Conservation (phyloP, 2,888 invertebrate species). For the Dolichomitus sp. region DNA sequence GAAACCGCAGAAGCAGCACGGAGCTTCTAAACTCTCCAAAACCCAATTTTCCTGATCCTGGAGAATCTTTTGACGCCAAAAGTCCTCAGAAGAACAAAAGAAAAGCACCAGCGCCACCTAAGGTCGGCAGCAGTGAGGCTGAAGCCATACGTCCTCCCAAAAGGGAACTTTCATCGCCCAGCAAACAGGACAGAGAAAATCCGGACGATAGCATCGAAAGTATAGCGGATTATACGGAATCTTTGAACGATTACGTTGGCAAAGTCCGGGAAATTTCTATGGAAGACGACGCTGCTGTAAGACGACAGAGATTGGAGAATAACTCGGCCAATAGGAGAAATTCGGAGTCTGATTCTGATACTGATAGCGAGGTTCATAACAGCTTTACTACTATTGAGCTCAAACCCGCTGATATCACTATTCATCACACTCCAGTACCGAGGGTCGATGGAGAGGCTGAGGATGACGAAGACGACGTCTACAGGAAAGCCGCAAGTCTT, state of each 20-base stretch:
- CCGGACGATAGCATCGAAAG: constrained; percentile 77
- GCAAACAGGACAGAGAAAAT: constrained; percentile 60
- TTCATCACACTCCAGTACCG: constrained; percentile 89
- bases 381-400: constrained; percentile 90
- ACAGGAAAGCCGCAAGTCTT: constrained; percentile 92
- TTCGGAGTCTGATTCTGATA: constrained; percentile 88
- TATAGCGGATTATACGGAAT: constrained; percentile 78
- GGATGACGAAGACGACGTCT: constrained; percentile 89
- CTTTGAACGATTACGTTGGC: constrained; percentile 74
- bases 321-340: constrained; percentile 72
- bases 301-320: constrained; percentile 61
- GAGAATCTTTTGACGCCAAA: constrained; percentile 86
- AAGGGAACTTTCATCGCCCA: constrained; percentile 40
- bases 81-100: constrained; percentile 89
- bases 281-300: constrained; percentile 61
- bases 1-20: constrained; percentile 88
- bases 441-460: constrained; percentile 85
- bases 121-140: constrained; percentile 71
- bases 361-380: constrained; percentile 85
- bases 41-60: constrained; percentile 55
- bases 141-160: background rate
- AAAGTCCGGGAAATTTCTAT: constrained; percentile 72
- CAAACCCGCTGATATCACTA: constrained; percentile 92
- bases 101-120: constrained; percentile 92
- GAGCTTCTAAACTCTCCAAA: constrained; percentile 75